Conservation (phyloP, 2,797 vertebrate species). For the Sorex maritimensis region DNA sequence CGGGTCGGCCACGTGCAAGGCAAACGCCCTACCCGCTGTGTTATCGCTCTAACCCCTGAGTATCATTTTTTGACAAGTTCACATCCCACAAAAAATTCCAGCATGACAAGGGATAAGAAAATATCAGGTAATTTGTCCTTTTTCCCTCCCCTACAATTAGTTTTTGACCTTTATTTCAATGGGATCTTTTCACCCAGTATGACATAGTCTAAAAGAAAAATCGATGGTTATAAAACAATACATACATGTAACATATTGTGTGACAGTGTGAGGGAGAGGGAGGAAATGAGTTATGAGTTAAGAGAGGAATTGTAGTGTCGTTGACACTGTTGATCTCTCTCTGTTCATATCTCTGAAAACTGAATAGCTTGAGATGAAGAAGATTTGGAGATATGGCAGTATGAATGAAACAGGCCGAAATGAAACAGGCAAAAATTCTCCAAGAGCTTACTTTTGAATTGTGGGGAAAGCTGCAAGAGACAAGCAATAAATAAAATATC, state of each 20-base stretch:
- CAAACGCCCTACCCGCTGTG: too few relatives aligned
- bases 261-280: background rate
- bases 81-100: constrained; percentile 50
- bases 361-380: constrained; percentile 11
- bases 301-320: constrained; percentile 13
- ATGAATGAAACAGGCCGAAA: constrained; percentile 52
- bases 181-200: constrained; percentile 55
- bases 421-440: constrained; percentile 44
- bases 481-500: background rate
- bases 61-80: constrained; percentile 49
- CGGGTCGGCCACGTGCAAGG: too few relatives aligned
- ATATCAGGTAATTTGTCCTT: constrained; percentile 50
- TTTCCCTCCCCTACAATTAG: constrained; percentile 49
- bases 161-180: constrained; percentile 68
- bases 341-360: constrained; percentile 29
- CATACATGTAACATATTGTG: background rate
- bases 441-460: constrained; percentile 36
- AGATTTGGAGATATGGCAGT: background rate
- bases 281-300: background rate
- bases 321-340: background rate
- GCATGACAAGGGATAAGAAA: background rate
- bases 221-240: background rate
- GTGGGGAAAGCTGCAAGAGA: background rate
- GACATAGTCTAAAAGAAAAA: constrained; percentile 5
- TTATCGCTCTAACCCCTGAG: background rate